These are phyloP conservation scores for Amphilophus citrinellus DNA, from an alignment of 2,113 vertebrate genomes.

Conservation along the genomic window DNA sequence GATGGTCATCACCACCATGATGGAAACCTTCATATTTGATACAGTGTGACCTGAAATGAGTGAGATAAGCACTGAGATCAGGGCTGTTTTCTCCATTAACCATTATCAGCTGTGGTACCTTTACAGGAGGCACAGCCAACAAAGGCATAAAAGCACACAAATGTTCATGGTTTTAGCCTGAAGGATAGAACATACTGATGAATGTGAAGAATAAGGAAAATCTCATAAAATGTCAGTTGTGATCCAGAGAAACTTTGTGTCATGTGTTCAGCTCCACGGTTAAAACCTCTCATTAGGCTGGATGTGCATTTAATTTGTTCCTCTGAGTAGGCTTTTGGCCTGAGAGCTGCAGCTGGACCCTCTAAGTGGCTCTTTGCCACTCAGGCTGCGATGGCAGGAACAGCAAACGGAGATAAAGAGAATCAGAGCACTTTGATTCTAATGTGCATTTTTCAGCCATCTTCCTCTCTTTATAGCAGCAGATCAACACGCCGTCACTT, in stretches of 20 bases:
- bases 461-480: neutral
- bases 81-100: too few species aligned
- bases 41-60: too few species aligned
- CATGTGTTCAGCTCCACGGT: neutral
- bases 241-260: neutral
- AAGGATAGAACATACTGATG: neutral
- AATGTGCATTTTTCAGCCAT: neutral
- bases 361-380: neutral
- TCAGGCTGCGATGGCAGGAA: accelerated
- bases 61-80: too few species aligned
- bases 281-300: neutral
- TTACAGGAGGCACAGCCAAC: too few species aligned
- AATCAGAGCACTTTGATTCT: neutral
- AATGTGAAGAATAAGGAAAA: neutral
- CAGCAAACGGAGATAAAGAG: neutral
- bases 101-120: too few species aligned
- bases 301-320: neutral
- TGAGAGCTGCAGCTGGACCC: neutral
- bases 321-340: neutral
- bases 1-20: neutral
- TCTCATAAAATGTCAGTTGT: neutral
- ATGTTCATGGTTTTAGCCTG: neutral
- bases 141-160: too few species aligned
- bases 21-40: too few species aligned
- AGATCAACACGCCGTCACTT: neutral